Conservation (phyloP, 2,113 vertebrate species). For the Sinosuthora webbiana region DNA sequence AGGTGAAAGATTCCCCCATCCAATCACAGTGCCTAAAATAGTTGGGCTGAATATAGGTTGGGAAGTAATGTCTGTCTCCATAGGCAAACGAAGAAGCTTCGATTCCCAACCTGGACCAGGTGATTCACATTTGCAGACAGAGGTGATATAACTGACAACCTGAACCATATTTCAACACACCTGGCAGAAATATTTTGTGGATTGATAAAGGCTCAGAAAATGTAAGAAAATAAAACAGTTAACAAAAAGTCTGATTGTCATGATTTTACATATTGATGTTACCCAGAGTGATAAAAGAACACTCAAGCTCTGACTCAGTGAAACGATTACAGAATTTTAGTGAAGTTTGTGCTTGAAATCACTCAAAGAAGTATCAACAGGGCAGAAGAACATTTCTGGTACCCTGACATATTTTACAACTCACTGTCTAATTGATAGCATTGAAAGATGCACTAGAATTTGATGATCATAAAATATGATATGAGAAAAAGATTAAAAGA, state of each 20-base stretch:
- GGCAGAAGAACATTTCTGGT: neutral
- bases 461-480: neutral
- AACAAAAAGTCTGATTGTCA: neutral
- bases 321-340: neutral
- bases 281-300: neutral
- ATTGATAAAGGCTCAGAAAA: neutral
- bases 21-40: neutral
- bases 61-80: neutral
- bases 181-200: slow-evolving; percentile 10
- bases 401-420: neutral
- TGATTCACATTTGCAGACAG: neutral
- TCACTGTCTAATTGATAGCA: neutral
- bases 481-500: neutral
- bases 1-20: neutral
- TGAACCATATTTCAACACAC: neutral
- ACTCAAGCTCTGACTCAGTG: neutral
- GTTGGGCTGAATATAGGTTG: neutral
- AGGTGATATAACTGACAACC: neutral
- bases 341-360: neutral
- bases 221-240: neutral
- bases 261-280: neutral
- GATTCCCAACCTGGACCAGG: neutral
- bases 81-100: neutral
- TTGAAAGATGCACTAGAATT: neutral
- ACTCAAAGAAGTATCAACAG: neutral